A percentile compares a stretch with the other conserved stretches of the same genome.
These are phyloP conservation scores for Atherinosoma microstoma DNA, from an alignment of 2,797 vertebrate genomes.

Conservation along the genomic window DNA sequence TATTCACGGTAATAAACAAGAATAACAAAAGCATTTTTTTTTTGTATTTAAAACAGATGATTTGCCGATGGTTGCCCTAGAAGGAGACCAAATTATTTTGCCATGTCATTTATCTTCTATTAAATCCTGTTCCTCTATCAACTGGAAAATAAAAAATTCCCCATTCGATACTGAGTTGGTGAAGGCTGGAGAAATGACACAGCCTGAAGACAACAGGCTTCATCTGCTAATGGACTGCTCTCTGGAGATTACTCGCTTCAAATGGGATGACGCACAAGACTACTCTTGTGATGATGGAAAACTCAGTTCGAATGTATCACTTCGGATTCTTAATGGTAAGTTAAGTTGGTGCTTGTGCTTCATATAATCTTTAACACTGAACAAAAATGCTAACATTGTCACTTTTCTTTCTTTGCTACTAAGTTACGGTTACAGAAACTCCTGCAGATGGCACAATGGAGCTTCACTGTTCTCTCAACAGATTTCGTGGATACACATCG, in stretches of 20 bases:
- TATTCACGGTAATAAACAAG: neutral
- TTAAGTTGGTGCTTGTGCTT: neutral
- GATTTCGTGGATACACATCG: fast-evolving
- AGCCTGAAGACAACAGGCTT: neutral
- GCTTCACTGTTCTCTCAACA: slow-evolving; percentile 65
- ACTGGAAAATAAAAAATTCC: slow-evolving; percentile 39
- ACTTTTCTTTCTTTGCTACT: neutral
- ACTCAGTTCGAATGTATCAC: slow-evolving; percentile 33
- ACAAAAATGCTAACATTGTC: neutral
- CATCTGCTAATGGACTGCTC: slow-evolving; percentile 62
- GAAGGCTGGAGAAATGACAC: slow-evolving; percentile 37
- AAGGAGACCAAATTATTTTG: slow-evolving; percentile 52
- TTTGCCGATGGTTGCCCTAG: slow-evolving; percentile 28
- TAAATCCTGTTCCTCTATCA: slow-evolving; percentile 51
- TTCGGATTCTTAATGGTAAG: slow-evolving; percentile 58
- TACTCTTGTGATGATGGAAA: slow-evolving; percentile 57
- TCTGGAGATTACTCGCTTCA: slow-evolving; percentile 53
- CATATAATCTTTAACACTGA: neutral
- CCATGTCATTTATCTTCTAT: slow-evolving; percentile 52
- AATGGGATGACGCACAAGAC: slow-evolving; percentile 16
- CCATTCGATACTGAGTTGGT: slow-evolving; percentile 17
- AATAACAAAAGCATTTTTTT: neutral
- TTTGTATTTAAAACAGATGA: slow-evolving; percentile 18
- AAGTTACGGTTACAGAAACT: slow-evolving; percentile 2
- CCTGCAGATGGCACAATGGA: neutral